Conservation (phyloP, 2,888 invertebrate genomes). For the Himalopsyche japonica region DNA sequence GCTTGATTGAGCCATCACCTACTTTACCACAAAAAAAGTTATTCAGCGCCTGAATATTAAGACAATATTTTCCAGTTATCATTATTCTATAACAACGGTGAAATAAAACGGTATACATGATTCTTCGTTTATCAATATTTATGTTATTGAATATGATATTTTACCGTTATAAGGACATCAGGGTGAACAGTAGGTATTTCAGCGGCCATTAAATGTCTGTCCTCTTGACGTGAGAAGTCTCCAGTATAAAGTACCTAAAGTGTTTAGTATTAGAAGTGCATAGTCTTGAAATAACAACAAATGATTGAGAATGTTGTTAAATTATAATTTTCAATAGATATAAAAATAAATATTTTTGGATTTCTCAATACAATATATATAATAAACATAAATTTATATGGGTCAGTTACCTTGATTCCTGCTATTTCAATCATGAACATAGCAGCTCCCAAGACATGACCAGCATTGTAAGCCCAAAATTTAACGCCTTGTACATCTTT, state of each 20-base stretch:
- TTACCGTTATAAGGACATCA: slow-evolving; percentile 91
- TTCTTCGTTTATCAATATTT: background rate
- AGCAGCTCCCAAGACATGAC: slow-evolving; percentile 97
- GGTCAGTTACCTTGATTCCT: slow-evolving; percentile 77
- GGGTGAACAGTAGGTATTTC: slow-evolving; percentile 96
- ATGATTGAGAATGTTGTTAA: background rate
- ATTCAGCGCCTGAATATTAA: no score
- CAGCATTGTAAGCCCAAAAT: slow-evolving; percentile 99
- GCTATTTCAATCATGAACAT: slow-evolving; percentile 99
- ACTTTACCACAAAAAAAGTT: no score
- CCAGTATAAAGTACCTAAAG: slow-evolving; percentile 87
- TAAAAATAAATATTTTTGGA: background rate
- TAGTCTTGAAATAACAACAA: background rate
- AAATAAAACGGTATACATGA: slow-evolving; percentile 31
- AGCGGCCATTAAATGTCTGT: slow-evolving; percentile 98
- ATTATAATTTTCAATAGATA: background rate
- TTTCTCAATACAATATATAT: background rate
- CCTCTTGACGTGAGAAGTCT: slow-evolving; percentile 98
- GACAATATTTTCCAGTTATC: no score
- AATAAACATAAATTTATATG: background rate
- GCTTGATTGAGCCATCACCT: no score
- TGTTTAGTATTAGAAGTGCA: no score
- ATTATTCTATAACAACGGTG: no score
- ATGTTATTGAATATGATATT: background rate
- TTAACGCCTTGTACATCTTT: slow-evolving; percentile 95